Base-by-base conservation (phyloP, 1,140 invertebrate species). In the Hyphantria cunea region DNA sequence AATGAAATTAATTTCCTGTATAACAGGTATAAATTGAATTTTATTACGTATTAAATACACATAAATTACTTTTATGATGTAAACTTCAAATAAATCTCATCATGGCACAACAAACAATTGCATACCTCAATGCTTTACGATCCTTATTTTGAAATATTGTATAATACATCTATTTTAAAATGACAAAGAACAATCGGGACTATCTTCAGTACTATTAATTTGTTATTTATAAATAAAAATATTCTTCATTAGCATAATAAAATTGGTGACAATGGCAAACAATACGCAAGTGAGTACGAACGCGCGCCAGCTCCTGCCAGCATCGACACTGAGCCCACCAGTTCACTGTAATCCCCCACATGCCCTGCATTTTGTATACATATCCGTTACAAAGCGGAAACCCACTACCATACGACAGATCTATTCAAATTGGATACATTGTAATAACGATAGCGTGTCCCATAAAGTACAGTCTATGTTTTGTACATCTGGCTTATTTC, bases 391-490 rank as follows among this genome's bases (percentile, higher is more conserved):
- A 71, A 63, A 64, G 56, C 48, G 58, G 51, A 55, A 60, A 58
- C 44, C 45, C 48, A 50, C 52, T 65, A 76, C 63, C 54, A 66
- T 52, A 64, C 66, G 70, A 73, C 56, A 70, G 80, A 34, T 74
- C 76, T 66, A 63, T 37, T 70, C 53, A 78, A 70, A 74, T 70
- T 81, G 76, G 76, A 63, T 64, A 42, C 48, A 52, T 66, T 72
- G 74, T 82, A 81, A 82, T 78, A 82, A 76, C 80, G 68, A 78
- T 82, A 82, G 71, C 78, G 79, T 84, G 82, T 78, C 74, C 66
- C 79, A 82, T 84, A 84, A 82, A 79, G 78, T 74, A 81, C 72
- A 78, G 77, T 76, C 74, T 74, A 74, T 82, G 73, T 80, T 80
- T 78, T 77, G 74, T 78, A 80, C 80, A 82, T 80, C 74, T 78